These are phyloP conservation scores for Bryconaethiops microstoma DNA, from an alignment of 2,797 vertebrate species.

Conservation along the genomic window DNA sequence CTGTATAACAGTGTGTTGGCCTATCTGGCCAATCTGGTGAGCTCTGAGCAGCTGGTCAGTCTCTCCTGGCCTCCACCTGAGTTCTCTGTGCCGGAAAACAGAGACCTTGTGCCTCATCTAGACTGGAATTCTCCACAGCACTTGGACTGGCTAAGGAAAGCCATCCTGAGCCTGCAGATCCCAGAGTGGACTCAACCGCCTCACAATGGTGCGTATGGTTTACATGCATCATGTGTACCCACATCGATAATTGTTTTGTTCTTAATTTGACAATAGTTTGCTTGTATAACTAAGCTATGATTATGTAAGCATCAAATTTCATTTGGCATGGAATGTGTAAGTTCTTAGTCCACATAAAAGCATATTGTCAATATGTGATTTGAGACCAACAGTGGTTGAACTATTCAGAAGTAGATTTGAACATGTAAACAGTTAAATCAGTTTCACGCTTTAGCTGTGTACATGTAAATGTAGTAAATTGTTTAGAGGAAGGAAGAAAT, in stretches of 20 bases:
- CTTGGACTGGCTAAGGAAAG: slow-evolving; percentile 85
- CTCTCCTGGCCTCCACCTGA: slow-evolving; percentile 91
- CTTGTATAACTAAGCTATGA: too few species aligned
- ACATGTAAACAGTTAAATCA: too few species aligned
- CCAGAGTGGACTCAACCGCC: slow-evolving; percentile 82
- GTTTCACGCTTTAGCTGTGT: too few species aligned
- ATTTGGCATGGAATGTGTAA: too few species aligned
- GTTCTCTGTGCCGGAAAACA: slow-evolving; percentile 80
- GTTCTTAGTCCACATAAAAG: too few species aligned
- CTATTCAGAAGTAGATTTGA: too few species aligned
- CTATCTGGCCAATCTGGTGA: slow-evolving; percentile 81
- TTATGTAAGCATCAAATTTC: too few species aligned
- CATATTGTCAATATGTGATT: too few species aligned
- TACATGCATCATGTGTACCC: background rate
- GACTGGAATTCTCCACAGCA: slow-evolving; percentile 86
- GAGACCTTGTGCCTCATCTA: slow-evolving; percentile 81
- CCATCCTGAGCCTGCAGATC: slow-evolving; percentile 87
- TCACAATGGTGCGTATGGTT: slow-evolving; percentile 68
- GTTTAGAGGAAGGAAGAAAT: background rate
- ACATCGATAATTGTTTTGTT: too few species aligned
- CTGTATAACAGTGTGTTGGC: slow-evolving; percentile 87
- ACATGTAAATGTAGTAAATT: too few species aligned
- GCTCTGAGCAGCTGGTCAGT: slow-evolving; percentile 78
- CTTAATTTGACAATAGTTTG: too few species aligned
- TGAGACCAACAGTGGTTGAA: too few species aligned